Conservation (phyloP, 2,797 vertebrate genomes). For the Prionace glauca region DNA sequence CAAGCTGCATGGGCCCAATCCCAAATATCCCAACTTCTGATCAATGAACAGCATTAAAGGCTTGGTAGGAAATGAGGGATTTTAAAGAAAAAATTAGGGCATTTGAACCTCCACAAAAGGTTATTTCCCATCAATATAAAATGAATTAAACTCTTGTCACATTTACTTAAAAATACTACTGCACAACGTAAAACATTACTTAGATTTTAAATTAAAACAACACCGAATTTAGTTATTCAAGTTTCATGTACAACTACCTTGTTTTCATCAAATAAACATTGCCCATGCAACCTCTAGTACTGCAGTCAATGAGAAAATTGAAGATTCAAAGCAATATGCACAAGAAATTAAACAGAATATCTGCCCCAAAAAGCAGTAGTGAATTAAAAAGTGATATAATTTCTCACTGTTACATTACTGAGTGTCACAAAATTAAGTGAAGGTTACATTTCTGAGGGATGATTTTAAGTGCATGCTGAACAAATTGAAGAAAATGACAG, state of each 20-base stretch:
- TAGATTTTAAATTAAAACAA: neutral
- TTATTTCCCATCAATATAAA: neutral
- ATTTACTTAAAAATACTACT: neutral
- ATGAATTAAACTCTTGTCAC: neutral
- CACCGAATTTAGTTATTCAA: neutral
- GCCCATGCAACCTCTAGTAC: too few species aligned
- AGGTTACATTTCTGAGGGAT: neutral
- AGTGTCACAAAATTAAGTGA: neutral
- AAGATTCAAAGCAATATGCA: neutral
- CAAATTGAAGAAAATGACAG: neutral
- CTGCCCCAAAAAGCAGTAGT: neutral
- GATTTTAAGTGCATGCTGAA: neutral
- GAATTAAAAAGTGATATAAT: neutral
- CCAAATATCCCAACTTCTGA: neutral
- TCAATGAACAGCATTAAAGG: neutral
- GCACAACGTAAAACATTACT: neutral
- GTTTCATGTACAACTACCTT: neutral
- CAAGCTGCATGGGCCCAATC: neutral
- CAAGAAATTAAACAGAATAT: neutral
- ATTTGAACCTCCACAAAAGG: neutral
- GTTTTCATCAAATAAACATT: neutral
- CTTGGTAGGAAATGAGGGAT: neutral
- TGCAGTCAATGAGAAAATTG: neutral
- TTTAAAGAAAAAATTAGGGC: neutral
- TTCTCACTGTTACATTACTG: neutral